Percentiles rank a stretch among this genome's conserved stretches.
These are phyloP conservation scores for Fringilla coelebs DNA, from an alignment of 2,797 vertebrate species.

Conservation along the genomic window DNA sequence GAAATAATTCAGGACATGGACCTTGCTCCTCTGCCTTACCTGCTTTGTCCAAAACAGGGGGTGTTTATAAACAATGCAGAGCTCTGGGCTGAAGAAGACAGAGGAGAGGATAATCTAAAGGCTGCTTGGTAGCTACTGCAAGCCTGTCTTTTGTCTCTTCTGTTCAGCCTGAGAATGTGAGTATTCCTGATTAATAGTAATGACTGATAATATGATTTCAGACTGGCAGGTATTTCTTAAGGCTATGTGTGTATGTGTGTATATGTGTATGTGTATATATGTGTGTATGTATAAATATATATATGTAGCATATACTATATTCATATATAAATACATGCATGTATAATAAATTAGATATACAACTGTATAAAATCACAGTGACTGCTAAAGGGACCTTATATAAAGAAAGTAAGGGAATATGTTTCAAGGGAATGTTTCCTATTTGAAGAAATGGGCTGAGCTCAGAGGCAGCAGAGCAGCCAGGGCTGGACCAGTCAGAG, in stretches of 20 bases:
- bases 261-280: fast-evolving
- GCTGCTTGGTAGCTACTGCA: not conserved
- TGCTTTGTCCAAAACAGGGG: not conserved
- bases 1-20: slow-evolving; percentile 61
- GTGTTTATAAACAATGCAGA: slow-evolving; percentile 41
- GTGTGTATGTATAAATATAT: fast-evolving
- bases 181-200: not conserved
- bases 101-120: not conserved
- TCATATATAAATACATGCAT: not conserved
- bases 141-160: not conserved
- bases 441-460: not conserved
- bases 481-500: not conserved
- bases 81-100: not conserved
- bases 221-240: not conserved
- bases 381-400: not conserved
- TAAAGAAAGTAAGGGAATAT: not conserved
- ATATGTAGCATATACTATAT: not conserved
- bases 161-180: not conserved
- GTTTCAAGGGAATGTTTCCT: not conserved
- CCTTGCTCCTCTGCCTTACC: slow-evolving; percentile 27
- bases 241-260: not conserved
- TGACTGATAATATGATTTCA: not conserved
- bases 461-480: not conserved
- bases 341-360: not conserved
- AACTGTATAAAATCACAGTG: not conserved